Evolutionary conservation across 2,888 invertebrate genomes (phyloP), one percentile per base, ranked within the genome.

Genomic region (Folsomia manolachei): DNA sequence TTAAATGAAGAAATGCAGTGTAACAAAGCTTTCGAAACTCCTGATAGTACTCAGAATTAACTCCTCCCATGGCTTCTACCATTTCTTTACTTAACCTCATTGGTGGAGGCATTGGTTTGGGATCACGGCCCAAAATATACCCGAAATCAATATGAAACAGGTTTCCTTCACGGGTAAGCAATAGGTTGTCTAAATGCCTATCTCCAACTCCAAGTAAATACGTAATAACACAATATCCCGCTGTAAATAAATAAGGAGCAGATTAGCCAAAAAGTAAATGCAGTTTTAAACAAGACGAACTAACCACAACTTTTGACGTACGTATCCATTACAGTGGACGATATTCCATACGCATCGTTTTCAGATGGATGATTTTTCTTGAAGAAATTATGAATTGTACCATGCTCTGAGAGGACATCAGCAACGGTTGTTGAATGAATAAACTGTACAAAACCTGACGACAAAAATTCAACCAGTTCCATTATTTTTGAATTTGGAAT

Each of bases 21-120:
- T 96, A 97, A 84, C 96, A 97, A 82, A 93, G 90, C 82, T 95
- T 95, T 73, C 92, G 87, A 85, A 99, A 99, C 84, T 94, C 92
- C 81, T 95, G 92, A 85, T 96, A 98, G 82, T 94, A 92, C 74
- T 97, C 97, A 0, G 94, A 91, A 83, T 90, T 90, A 0, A 92
- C 88, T 0, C 95, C 95, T 1, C 95, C 95, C 95, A 95, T 95
- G 0, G 94, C 97, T 82, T 98, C 97, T 23, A 99, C 95, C 98
- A 99, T 99, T 87, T 99, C 98, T 84, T 93, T 93, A 84, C 95
- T 97, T 60, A 99, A 87, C 85, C 97, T 98, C 97, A 99, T 99
- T 4, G 98, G 97, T 14, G 99, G 97, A 1, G 98, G 98, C 83
- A 98, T 88, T 0, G 97, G 97, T 85, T 99, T 99, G 1, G 99